Conservation (phyloP, 2,888 invertebrate genomes). For the Callimorpha dominula region DNA sequence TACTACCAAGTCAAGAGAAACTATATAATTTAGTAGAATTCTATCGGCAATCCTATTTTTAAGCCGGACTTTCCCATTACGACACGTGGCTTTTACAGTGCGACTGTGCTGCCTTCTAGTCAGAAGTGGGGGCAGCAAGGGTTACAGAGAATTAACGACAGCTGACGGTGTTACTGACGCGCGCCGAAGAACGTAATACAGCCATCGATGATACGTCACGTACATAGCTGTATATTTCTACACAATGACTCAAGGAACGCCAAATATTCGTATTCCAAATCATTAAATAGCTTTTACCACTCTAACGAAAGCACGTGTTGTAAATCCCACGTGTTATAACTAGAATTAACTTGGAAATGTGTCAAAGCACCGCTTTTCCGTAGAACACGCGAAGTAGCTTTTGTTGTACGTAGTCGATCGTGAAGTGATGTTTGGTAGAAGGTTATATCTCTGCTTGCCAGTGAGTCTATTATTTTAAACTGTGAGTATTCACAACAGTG, state of each 20-base stretch:
- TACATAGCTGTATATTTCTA: slow-evolving; percentile 35
- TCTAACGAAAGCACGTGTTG: slow-evolving; percentile 34
- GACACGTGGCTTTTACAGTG: neutral
- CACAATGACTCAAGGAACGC: slow-evolving; percentile 38
- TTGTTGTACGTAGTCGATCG: slow-evolving; percentile 35
- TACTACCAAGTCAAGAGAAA: neutral
- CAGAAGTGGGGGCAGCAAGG: neutral
- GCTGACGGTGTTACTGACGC: slow-evolving; percentile 4
- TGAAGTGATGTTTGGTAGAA: slow-evolving; percentile 22
- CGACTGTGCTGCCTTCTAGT: neutral
- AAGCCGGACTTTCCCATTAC: too few relatives aligned
- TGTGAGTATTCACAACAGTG: slow-evolving; percentile 14
- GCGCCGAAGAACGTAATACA: slow-evolving; percentile 12
- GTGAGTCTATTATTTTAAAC: slow-evolving; percentile 9
- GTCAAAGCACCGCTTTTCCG: slow-evolving; percentile 43
- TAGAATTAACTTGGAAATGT: slow-evolving; percentile 50
- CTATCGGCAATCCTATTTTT: too few relatives aligned
- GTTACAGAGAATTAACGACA: neutral
- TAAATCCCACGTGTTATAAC: slow-evolving; percentile 39
- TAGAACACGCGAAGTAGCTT: slow-evolving; percentile 33
- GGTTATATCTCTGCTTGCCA: slow-evolving; percentile 2
- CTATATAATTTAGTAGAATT: too few relatives aligned
- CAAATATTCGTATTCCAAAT: slow-evolving; percentile 34
- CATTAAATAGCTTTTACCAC: slow-evolving; percentile 15
- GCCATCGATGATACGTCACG: slow-evolving; percentile 10